Percentiles rank a stretch among this genome's conserved stretches.
phyloP scores from a whole-genome alignment of 2,888 invertebrate genomes.

The Eumacrocentrus americanus region DNA sequence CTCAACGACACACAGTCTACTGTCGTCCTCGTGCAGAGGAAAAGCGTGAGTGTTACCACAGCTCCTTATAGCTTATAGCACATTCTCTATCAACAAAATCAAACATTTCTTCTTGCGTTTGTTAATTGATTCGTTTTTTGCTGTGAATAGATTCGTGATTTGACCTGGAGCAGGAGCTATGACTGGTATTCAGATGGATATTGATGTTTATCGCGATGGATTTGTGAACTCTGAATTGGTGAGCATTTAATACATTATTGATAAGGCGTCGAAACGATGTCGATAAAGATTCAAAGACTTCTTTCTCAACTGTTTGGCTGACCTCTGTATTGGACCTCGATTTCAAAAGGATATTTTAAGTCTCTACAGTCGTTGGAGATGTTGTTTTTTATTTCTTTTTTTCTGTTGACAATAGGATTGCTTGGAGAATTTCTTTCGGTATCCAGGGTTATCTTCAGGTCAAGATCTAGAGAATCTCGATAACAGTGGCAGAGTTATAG shows the following conservation, averaged over 20 bases:
- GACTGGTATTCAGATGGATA: conserved; percentile 13
- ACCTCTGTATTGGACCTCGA: too few relatives aligned
- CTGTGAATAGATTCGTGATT: background rate
- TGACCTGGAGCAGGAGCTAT: background rate
- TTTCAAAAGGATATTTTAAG: too few relatives aligned
- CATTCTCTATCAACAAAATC: background rate
- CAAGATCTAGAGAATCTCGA: too few relatives aligned
- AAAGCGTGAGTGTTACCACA: conserved; percentile 12
- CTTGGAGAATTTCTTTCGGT: too few relatives aligned
- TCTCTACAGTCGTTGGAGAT: too few relatives aligned
- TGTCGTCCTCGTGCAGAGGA: background rate
- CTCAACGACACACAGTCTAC: background rate
- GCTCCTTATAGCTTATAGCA: background rate
- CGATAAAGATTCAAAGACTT: background rate
- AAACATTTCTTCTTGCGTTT: background rate
- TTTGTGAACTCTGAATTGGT: conserved; percentile 17
- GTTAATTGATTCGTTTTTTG: background rate
- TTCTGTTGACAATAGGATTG: too few relatives aligned
- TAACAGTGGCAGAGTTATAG: too few relatives aligned
- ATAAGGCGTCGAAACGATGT: background rate
- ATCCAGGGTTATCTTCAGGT: too few relatives aligned
- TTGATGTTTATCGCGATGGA: conserved; percentile 13
- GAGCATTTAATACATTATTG: background rate
- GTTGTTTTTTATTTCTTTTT: too few relatives aligned
- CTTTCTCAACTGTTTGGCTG: background rate